phyloP scores from a whole-genome alignment of 1,140 invertebrate genomes.

The Hylaeus volcanicus region DNA sequence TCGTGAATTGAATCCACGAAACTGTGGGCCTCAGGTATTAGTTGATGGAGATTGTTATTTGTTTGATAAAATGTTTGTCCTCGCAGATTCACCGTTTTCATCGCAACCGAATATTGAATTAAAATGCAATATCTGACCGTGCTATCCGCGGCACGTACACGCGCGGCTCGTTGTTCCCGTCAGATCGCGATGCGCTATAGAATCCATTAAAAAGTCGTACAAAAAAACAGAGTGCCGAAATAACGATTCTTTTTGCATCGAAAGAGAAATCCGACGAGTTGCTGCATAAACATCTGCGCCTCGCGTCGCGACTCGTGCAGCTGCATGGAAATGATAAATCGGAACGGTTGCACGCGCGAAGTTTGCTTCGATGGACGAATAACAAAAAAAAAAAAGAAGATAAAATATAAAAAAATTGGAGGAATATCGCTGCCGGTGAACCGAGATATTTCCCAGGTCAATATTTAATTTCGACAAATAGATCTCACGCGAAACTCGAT shows the following conservation, averaged over 20 bases:
- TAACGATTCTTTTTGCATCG: slow-evolving; percentile 15
- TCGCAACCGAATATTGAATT: background rate
- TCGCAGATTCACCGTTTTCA: too few species aligned
- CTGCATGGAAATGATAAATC: background rate
- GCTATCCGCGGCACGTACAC: slow-evolving; percentile 14
- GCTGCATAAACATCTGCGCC: background rate
- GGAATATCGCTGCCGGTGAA: background rate
- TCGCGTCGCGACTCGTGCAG: background rate
- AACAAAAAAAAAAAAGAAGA: background rate
- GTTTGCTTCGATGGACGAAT: background rate
- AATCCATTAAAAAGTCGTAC: background rate
- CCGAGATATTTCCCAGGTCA: background rate
- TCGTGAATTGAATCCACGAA: too few species aligned
- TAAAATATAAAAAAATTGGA: too few species aligned
- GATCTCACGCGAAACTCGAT: background rate
- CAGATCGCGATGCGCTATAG: background rate
- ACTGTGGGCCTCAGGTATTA: too few species aligned
- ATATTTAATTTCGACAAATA: slow-evolving; percentile 33
- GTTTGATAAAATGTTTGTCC: too few species aligned
- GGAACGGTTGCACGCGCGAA: background rate
- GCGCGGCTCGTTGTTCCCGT: background rate
- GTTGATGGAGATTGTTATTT: too few species aligned
- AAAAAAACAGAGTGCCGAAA: background rate
- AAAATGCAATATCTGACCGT: slow-evolving; percentile 3
- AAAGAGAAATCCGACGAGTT: slow-evolving; percentile 9